A percentile compares a stretch with the other conserved stretches of the same genome.
Conservation (phyloP, 2,888 invertebrate species). For the Achlya flavicornis region DNA sequence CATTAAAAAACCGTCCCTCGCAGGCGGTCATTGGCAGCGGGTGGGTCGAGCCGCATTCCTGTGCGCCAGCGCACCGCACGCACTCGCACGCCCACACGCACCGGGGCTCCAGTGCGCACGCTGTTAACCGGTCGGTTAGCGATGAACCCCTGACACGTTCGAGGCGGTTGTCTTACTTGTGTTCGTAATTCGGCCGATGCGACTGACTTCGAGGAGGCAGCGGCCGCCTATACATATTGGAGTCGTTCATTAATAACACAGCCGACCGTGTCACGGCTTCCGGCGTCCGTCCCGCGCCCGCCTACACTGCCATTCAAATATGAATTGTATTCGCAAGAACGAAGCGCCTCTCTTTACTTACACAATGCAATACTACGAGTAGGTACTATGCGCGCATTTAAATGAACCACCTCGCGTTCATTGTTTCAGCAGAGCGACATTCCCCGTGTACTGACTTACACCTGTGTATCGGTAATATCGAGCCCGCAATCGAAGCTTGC, state of each 20-base stretch:
- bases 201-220: slow-evolving; percentile 43
- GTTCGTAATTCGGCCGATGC: slow-evolving; percentile 41
- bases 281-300: slow-evolving; percentile 56
- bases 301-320: slow-evolving; percentile 62
- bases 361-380: slow-evolving; percentile 52
- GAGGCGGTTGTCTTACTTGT: slow-evolving; percentile 18
- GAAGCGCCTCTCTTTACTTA: slow-evolving; percentile 32
- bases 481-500: slow-evolving; percentile 28
- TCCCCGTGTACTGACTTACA: slow-evolving; percentile 14
- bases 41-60: slow-evolving; percentile 80
- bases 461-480: slow-evolving; percentile 11
- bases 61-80: slow-evolving; percentile 73
- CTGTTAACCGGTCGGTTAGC: slow-evolving; percentile 36
- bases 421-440: slow-evolving; percentile 22
- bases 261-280: slow-evolving; percentile 74
- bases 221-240: slow-evolving; percentile 54
- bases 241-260: slow-evolving; percentile 76
- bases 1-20: slow-evolving; percentile 77
- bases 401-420: slow-evolving; percentile 29
- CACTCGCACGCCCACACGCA: slow-evolving; percentile 69
- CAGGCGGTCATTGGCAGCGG: slow-evolving; percentile 82
- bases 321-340: slow-evolving; percentile 70
- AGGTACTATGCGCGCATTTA: slow-evolving; percentile 43
- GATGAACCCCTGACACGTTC: slow-evolving; percentile 24
- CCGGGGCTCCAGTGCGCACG: slow-evolving; percentile 44